Conservation (phyloP, 2,113 vertebrate species). For the Synchiropus splendidus region DNA sequence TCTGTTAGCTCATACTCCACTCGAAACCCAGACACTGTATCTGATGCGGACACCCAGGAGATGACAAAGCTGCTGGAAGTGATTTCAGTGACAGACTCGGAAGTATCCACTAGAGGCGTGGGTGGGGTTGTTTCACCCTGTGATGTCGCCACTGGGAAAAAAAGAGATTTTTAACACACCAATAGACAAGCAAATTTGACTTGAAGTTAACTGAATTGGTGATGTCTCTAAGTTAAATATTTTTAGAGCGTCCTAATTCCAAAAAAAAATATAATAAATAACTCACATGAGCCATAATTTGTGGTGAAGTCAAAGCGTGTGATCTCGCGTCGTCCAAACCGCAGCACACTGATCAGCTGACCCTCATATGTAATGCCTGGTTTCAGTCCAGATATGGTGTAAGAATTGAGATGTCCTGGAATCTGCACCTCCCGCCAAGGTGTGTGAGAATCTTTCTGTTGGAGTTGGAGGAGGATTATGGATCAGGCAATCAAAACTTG, state of each 20-base stretch:
- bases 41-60: conserved; percentile 94
- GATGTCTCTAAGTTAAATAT: no score
- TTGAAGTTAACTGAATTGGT: background rate
- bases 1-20: conserved; percentile 92
- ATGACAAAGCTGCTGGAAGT: conserved; percentile 95
- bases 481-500: no score
- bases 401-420: conserved; percentile 87
- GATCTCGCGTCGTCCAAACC: conserved; percentile 75
- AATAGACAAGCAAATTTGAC: conserved; percentile 5
- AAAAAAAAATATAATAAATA: background rate
- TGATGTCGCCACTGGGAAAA: conserved; percentile 59
- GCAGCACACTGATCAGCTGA: conserved; percentile 87
- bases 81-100: conserved; percentile 94
- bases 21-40: conserved; percentile 90
- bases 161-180: conserved; percentile 8
- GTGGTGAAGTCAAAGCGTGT: conserved; percentile 94
- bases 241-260: background rate
- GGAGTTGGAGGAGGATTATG: no score
- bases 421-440: conserved; percentile 82
- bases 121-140: conserved; percentile 77
- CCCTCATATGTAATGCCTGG: conserved; percentile 89
- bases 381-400: conserved; percentile 86
- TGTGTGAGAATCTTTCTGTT: conserved; percentile 75
- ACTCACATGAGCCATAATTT: conserved; percentile 75
- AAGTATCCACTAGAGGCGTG: conserved; percentile 73